These are phyloP conservation scores for Keiferia lycopersicella DNA, from an alignment of 2,888 invertebrate species.

Conservation along the genomic window DNA sequence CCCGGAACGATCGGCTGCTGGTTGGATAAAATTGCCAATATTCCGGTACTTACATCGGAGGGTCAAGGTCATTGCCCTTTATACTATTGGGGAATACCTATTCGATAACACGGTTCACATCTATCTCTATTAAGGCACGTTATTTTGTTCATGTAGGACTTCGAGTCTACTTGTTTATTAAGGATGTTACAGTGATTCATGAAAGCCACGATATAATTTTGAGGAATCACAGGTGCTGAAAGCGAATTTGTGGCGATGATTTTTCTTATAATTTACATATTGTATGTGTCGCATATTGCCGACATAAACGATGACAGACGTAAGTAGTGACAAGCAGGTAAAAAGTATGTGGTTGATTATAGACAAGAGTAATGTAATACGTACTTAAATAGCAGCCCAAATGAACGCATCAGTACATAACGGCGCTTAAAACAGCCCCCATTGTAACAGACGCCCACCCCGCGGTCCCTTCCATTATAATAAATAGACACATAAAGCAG, in stretches of 20 bases:
- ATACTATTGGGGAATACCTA: constrained; percentile 4
- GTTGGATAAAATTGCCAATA: constrained; percentile 11
- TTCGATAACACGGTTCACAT: neutral
- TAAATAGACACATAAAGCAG: constrained; percentile 33
- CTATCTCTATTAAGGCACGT: too few species aligned
- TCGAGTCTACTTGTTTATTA: too few species aligned
- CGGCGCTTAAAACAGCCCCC: constrained; percentile 25
- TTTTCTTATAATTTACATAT: too few species aligned
- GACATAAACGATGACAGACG: neutral
- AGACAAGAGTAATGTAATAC: too few species aligned
- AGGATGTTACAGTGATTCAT: too few species aligned
- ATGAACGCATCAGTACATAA: constrained; percentile 7
- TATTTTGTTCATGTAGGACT: too few species aligned
- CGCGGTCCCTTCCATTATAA: constrained; percentile 38
- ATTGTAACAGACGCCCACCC: constrained; percentile 6
- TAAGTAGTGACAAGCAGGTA: neutral
- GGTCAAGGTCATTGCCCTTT: constrained; percentile 9
- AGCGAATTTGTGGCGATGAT: too few species aligned
- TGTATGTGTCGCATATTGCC: too few species aligned
- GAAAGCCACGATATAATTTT: too few species aligned
- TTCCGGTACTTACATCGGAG: neutral
- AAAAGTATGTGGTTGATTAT: neutral
- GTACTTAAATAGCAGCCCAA: neutral
- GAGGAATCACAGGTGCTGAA: too few species aligned
- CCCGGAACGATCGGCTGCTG: neutral